Base-by-base conservation (phyloP, 1,140 invertebrate species). In the Seison nebaliae region DNA sequence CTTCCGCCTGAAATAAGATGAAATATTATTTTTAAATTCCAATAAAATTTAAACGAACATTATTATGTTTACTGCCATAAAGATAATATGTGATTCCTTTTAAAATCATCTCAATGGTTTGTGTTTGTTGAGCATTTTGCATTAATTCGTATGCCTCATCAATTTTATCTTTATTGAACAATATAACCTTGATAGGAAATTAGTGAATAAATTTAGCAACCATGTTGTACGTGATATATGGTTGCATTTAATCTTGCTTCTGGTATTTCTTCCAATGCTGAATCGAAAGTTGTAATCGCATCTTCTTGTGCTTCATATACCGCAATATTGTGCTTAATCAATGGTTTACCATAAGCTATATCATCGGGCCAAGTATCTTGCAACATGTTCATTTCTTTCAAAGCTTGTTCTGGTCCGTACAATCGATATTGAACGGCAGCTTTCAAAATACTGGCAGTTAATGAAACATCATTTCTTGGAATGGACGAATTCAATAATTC, bases 241-340 rank as follows among this genome's bases (percentile, higher is more conserved):
- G 88, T 79, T 24, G 96, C 66, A 65, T 98, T 98, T 0, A 86
- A 61, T 36, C 83, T 66, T 4, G 88, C 88, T 63, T 98, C 88
- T 7, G 84, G 79, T 38, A 98, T 75, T 1, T 93, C 73, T 57
- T 91, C 83, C 3, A 96, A 72, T 12, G 94, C 57, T 19, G 72
- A 70, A 1, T 86, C 84, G 26, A 94, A 62, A 11, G 84, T 67
- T 66, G 80, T 65, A 20, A 96, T 59, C 4, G 88, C 80, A 8
- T 79, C 79, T 57, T 93, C 81, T 0, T 88, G 88, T 44, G 72
- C 73, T 45, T 76, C 65, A 53, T 96, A 96, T 8, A 96, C 86
- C 39, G 66, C 60, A 45, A 84, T 62, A 59, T 96, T 96, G 52
- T 96, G 86, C 33, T 74, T 72, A 16, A 96, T 73, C 19, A 94